Base-by-base conservation (phyloP, 2,888 invertebrate species). In the Ennomos fuscantarius region DNA sequence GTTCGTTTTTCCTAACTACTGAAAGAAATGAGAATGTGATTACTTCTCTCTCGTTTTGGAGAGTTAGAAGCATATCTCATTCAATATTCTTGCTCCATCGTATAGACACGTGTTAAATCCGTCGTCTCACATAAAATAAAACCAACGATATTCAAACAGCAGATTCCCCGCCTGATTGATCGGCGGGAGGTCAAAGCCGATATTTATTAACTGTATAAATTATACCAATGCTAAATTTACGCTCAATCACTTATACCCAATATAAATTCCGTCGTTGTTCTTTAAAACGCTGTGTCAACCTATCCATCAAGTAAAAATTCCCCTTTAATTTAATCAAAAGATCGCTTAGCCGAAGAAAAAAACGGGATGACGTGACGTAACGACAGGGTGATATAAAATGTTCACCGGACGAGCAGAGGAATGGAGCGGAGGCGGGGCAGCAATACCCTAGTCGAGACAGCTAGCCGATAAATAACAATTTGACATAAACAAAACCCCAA, bases 261-360 rank as follows among this genome's bases (percentile, higher is more conserved):
- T 89, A 90, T 87, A 90, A 89, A 89, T 86, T 87, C 84, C 82
- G 77, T 65, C 79, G 73, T 79, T 84, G 84, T 85, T 81, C 82
- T 80, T 82, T 84, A 85, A 89, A 89, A 86, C 84, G 86, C 88
- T 88, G 85, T 87, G 89, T 89, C 87, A 89, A 89, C 87, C 89
- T 86, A 89, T 89, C 89, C 88, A 89, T 91, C 90, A 92, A 58
- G 87, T 89, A 88, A 87, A 91, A 89, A 89, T 91, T 87, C 88
- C 83, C 89, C 90, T 87, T 86, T 88, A 89, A 91, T 92, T 91
- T 91, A 91, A 92, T 92, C 92, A 89, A 90, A 89, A 89, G 86
- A 88, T 88, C 89, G 89, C 87, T 90, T 86, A 79, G 87, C 85
- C 79, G 87, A 84, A 88, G 87, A 90, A 90, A 90, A 70, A 89